Evolutionary conservation across 1,140 invertebrate species (phyloP).

Genomic region (Calephelis virginiensis): DNA sequence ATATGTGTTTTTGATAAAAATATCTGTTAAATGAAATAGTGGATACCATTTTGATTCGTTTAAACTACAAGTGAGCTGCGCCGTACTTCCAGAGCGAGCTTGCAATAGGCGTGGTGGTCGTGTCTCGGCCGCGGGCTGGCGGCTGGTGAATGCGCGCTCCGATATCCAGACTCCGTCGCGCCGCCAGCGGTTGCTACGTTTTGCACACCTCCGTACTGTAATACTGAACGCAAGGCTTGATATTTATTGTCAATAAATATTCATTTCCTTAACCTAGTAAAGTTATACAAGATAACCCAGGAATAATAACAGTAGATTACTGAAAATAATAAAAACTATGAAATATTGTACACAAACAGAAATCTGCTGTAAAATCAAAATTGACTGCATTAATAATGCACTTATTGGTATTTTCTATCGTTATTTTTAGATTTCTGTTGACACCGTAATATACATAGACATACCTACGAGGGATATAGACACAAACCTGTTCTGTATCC

Average conservation of each 20-base stretch:
- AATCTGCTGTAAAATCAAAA: too few species aligned
- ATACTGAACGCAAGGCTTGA: neutral
- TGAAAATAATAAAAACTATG: too few species aligned
- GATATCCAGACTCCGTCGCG: constrained; percentile 36
- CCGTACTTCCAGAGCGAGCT: constrained; percentile 17
- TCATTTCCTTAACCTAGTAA: constrained; percentile 15
- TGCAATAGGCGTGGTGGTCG: constrained; percentile 47
- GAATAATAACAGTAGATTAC: constrained; percentile 22
- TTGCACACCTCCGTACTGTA: constrained; percentile 34
- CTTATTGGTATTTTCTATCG: too few species aligned
- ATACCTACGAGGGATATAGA: too few species aligned
- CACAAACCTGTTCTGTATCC: too few species aligned
- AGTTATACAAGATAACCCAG: constrained; percentile 4
- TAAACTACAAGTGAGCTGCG: too few species aligned
- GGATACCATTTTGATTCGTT: too few species aligned
- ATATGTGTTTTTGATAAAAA: too few species aligned
- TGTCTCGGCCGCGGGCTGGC: constrained; percentile 34
- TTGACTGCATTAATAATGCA: too few species aligned
- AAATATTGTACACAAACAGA: neutral
- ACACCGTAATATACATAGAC: too few species aligned
- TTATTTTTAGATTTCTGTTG: too few species aligned
- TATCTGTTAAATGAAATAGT: too few species aligned
- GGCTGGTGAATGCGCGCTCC: constrained; percentile 35
- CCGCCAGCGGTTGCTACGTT: constrained; percentile 51
- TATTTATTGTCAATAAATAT: constrained; percentile 13